These are phyloP conservation scores for Pentalonia nigronervosa DNA, from an alignment of 1,140 invertebrate species.

Conservation along the genomic window DNA sequence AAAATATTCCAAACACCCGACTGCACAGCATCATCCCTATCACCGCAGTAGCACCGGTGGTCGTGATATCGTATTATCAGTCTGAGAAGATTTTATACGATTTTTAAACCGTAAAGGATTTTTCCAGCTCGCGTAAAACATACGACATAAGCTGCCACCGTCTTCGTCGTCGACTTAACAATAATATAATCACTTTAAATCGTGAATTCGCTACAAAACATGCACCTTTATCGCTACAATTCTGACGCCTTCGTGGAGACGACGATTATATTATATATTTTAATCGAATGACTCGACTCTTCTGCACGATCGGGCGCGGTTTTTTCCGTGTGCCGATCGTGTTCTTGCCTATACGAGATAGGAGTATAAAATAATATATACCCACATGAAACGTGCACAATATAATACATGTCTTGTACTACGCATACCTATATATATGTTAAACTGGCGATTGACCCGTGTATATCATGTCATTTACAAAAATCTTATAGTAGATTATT, in stretches of 20 bases:
- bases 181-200: not conserved
- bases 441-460: no score
- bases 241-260: not conserved
- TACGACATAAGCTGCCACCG: not conserved
- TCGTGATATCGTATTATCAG: not conserved
- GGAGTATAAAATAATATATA: not conserved
- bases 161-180: not conserved
- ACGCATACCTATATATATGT: not conserved
- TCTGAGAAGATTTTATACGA: not conserved
- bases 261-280: not conserved
- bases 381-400: conserved; percentile 1
- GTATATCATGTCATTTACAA: not conserved
- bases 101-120: conserved; percentile 22
- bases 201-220: not conserved
- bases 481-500: not conserved
- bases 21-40: not conserved
- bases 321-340: not conserved
- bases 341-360: not conserved
- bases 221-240: no score
- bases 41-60: not conserved
- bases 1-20: not conserved
- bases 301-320: not conserved
- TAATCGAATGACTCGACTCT: not conserved
- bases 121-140: not conserved
- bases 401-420: not conserved